phyloP scores from a whole-genome alignment of 2,888 invertebrate genomes.

The Drosophila paranaensis region DNA sequence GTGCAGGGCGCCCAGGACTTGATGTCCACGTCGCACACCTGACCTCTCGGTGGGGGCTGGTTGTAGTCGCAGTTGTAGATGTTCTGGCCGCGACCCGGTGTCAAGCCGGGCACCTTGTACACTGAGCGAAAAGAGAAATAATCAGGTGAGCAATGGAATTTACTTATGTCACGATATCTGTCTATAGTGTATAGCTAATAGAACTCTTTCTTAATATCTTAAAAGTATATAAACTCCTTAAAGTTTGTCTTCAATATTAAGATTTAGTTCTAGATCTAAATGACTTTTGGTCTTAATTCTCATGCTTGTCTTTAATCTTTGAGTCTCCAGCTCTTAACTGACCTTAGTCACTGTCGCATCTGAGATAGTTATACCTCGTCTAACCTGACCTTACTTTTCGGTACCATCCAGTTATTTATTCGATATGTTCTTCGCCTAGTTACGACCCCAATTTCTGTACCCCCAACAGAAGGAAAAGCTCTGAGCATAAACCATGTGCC shows the following conservation, averaged over 20 bases:
- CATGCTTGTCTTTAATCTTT: background rate
- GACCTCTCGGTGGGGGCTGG: slow-evolving; percentile 88
- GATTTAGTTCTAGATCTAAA: background rate
- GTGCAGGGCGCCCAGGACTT: slow-evolving; percentile 92
- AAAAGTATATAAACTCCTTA: background rate
- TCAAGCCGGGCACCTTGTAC: slow-evolving; percentile 90
- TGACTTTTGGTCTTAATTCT: background rate
- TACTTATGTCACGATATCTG: background rate
- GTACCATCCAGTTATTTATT: slow-evolving; percentile 10
- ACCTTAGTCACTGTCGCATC: slow-evolving; percentile 8
- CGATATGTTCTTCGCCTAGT: slow-evolving; percentile 34
- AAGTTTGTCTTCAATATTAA: background rate
- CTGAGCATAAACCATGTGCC: slow-evolving; percentile 7
- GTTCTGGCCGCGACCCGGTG: slow-evolving; percentile 90
- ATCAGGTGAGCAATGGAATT: background rate
- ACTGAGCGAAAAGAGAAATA: slow-evolving; percentile 85
- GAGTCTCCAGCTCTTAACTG: slow-evolving; percentile 1
- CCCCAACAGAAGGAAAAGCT: background rate
- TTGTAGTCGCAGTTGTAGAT: slow-evolving; percentile 91
- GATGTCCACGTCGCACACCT: slow-evolving; percentile 95
- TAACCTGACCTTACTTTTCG: background rate
- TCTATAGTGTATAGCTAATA: background rate
- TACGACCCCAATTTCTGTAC: slow-evolving; percentile 28
- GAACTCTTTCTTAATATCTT: background rate
- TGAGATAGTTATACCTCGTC: background rate